Evolutionary conservation across 2,113 vertebrate species (phyloP).

Genomic region (Dicrurus megarhynchus): DNA sequence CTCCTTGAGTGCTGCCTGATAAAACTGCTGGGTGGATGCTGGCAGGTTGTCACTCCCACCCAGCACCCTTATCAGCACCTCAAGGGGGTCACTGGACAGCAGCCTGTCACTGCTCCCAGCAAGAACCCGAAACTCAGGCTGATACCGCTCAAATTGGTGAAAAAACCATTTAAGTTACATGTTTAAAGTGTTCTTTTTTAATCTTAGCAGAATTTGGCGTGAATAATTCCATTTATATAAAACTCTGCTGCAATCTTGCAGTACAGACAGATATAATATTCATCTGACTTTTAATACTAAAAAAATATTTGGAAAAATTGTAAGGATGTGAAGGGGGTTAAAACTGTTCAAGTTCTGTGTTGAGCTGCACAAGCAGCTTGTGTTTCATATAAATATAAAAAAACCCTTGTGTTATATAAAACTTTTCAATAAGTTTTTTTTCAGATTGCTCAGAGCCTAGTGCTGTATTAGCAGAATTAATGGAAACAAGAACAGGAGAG

Average conservation of each 20-base stretch:
- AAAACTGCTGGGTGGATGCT: slow-evolving; percentile 71
- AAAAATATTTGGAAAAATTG: background rate
- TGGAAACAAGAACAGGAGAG: background rate
- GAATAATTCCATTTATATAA: background rate
- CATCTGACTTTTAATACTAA: background rate
- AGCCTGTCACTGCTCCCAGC: slow-evolving; percentile 72
- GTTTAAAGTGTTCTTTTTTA: background rate
- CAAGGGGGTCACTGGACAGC: slow-evolving; percentile 71
- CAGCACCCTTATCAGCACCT: slow-evolving; percentile 70
- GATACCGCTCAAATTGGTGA: background rate
- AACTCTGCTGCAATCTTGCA: background rate
- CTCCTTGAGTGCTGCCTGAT: slow-evolving; percentile 75
- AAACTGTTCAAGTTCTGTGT: background rate
- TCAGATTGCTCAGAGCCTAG: background rate
- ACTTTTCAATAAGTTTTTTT: background rate
- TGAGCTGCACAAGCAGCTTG: background rate
- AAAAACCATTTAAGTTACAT: accelerated
- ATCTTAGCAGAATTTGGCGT: background rate
- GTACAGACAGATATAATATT: background rate
- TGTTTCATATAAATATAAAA: background rate
- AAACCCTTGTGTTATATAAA: background rate
- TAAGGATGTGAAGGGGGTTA: background rate
- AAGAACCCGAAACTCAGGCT: slow-evolving; percentile 73
- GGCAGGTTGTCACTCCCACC: slow-evolving; percentile 77
- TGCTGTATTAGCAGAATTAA: background rate